Percentiles rank a stretch among this genome's conserved stretches.
Evolutionary conservation across 2,888 invertebrate genomes (phyloP).

Genomic region (Drosophila neonasuta): DNA sequence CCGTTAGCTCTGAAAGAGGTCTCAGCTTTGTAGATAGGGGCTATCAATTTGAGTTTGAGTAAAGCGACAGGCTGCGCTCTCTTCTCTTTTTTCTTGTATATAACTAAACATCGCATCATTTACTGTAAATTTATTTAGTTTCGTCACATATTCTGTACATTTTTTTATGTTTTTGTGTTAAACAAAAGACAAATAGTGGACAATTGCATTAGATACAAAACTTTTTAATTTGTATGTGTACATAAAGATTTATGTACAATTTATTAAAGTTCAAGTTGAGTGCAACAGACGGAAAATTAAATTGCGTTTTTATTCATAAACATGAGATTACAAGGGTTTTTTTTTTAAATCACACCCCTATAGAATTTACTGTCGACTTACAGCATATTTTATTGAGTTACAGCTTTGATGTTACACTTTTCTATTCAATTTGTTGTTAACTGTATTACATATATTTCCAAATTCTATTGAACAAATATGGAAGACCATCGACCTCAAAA

Average conservation of each 20-base stretch:
- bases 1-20: constrained; percentile 71
- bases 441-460: constrained; percentile 2
- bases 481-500: constrained; percentile 26
- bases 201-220: constrained; percentile 11
- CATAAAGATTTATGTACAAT: constrained; percentile 32
- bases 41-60: constrained; percentile 76
- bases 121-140: constrained; percentile 29
- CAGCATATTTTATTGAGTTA: neutral
- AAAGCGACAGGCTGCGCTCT: constrained; percentile 16
- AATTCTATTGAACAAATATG: constrained; percentile 32
- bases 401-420: neutral
- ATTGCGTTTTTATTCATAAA: no score
- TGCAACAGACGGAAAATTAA: constrained; percentile 14
- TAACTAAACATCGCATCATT: constrained; percentile 26
- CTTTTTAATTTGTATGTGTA: constrained; percentile 28
- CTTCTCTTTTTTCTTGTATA: constrained; percentile 35
- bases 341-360: neutral
- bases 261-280: constrained; percentile 30
- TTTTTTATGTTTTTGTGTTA: constrained; percentile 30
- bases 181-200: constrained; percentile 21
- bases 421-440: neutral
- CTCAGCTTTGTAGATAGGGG: constrained; percentile 78
- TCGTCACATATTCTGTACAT: constrained; percentile 28
- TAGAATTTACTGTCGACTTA: neutral
- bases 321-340: neutral